Evolutionary conservation across 2,113 vertebrate species (phyloP).

Genomic region (Ptilonorhynchus violaceus): DNA sequence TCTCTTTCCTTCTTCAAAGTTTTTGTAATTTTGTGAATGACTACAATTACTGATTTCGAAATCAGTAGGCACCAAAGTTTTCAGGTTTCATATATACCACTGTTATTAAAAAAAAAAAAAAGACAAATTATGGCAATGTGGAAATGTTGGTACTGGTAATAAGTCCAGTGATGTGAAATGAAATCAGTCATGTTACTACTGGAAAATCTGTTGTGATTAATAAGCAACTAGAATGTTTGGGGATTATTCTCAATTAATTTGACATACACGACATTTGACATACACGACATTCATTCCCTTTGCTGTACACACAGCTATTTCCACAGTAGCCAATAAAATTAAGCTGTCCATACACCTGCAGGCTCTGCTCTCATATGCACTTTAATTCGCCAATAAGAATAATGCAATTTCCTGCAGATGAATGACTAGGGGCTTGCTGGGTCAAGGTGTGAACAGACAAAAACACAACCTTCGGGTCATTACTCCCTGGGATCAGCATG

Average conservation of each 20-base stretch:
- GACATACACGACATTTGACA: neutral
- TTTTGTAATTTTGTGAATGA: neutral
- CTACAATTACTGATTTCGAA: neutral
- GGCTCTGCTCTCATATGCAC: neutral
- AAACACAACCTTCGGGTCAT: constrained; percentile 4
- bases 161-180: neutral
- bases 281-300: neutral
- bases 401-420: constrained; percentile 1
- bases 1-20: neutral
- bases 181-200: neutral
- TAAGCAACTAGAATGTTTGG: neutral
- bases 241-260: neutral
- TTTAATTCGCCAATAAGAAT: constrained; percentile 18
- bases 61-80: neutral
- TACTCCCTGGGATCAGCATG: neutral
- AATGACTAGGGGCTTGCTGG: neutral
- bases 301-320: neutral
- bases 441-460: constrained; percentile 12
- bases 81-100: neutral
- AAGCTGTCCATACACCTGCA: neutral
- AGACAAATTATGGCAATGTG: neutral
- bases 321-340: neutral
- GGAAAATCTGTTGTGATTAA: neutral
- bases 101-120: neutral
- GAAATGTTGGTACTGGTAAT: neutral